Percentiles rank a stretch among this genome's conserved stretches.
Conservation (phyloP, 2,113 vertebrate species). For the Solenodon paradoxus region DNA sequence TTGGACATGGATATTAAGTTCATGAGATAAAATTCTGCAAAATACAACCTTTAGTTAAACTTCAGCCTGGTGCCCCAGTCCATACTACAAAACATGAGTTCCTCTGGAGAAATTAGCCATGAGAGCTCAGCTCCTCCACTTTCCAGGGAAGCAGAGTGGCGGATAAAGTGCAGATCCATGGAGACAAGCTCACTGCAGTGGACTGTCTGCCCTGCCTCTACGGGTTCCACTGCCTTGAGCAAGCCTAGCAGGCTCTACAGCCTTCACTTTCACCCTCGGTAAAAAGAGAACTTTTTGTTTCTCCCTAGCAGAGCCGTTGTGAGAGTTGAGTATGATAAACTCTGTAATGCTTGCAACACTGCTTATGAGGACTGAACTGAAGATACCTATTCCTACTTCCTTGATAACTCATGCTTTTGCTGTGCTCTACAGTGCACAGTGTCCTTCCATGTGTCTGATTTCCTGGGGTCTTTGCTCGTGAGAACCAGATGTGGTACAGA, state of each 20-base stretch:
- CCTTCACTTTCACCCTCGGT: background rate
- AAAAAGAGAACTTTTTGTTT: background rate
- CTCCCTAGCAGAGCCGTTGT: background rate
- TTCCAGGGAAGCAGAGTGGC: background rate
- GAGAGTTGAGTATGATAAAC: background rate
- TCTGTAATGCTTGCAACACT: accelerated
- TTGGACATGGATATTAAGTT: background rate
- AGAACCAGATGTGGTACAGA: background rate
- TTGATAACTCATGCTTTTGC: background rate
- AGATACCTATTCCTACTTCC: background rate
- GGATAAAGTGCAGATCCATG: accelerated
- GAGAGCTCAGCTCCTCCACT: background rate
- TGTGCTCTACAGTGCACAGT: accelerated
- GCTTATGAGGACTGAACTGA: background rate
- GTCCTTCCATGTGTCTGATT: background rate
- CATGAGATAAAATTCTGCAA: background rate
- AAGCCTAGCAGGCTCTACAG: no score
- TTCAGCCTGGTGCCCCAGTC: background rate
- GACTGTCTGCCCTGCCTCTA: background rate
- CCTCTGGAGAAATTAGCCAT: background rate
- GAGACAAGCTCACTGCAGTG: background rate
- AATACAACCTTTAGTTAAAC: background rate
- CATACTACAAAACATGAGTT: background rate
- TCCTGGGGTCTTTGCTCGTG: background rate
- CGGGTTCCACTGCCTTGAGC: background rate